Percentiles rank a stretch among this genome's conserved stretches.
These are phyloP conservation scores for Steinernema khuongi DNA, from an alignment of 1,140 invertebrate genomes.

Conservation along the genomic window DNA sequence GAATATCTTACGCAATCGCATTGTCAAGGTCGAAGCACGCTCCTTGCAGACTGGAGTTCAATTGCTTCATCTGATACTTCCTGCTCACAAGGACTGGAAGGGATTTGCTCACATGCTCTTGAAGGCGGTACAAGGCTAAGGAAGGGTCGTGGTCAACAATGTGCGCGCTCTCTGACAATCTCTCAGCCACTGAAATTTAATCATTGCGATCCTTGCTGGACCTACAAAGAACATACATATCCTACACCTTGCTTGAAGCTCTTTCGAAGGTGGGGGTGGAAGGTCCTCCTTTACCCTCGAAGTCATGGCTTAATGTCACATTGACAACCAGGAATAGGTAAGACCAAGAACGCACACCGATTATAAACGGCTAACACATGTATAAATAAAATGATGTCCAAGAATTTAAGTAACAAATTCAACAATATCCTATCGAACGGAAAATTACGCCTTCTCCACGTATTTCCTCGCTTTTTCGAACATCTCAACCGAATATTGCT, in stretches of 20 bases:
- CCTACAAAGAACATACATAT: slow-evolving; percentile 23
- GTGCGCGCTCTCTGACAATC: slow-evolving; percentile 61
- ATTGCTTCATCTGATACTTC: slow-evolving; percentile 53
- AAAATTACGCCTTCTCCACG: slow-evolving; percentile 1
- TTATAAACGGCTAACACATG: background rate
- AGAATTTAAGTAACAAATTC: slow-evolving; percentile 17
- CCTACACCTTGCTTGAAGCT: slow-evolving; percentile 35
- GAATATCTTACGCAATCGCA: slow-evolving; percentile 38
- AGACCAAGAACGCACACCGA: background rate
- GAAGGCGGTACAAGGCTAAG: slow-evolving; percentile 62
- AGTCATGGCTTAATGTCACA: too few species aligned
- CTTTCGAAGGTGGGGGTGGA: too few species aligned
- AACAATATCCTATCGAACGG: slow-evolving; percentile 12
- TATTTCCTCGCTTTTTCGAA: slow-evolving; percentile 36
- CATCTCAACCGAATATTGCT: slow-evolving; percentile 40
- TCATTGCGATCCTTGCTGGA: background rate
- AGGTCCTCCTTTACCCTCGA: too few species aligned
- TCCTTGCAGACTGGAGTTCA: slow-evolving; percentile 41
- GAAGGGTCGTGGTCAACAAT: slow-evolving; percentile 63
- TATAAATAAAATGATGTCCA: background rate
- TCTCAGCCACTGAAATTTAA: slow-evolving; percentile 59
- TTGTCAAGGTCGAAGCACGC: slow-evolving; percentile 51
- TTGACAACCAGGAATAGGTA: background rate
- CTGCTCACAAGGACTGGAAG: slow-evolving; percentile 61
- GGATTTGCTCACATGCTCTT: slow-evolving; percentile 62